These are phyloP conservation scores for Ormyrus rosae DNA, from an alignment of 2,888 invertebrate genomes.

Conservation along the genomic window DNA sequence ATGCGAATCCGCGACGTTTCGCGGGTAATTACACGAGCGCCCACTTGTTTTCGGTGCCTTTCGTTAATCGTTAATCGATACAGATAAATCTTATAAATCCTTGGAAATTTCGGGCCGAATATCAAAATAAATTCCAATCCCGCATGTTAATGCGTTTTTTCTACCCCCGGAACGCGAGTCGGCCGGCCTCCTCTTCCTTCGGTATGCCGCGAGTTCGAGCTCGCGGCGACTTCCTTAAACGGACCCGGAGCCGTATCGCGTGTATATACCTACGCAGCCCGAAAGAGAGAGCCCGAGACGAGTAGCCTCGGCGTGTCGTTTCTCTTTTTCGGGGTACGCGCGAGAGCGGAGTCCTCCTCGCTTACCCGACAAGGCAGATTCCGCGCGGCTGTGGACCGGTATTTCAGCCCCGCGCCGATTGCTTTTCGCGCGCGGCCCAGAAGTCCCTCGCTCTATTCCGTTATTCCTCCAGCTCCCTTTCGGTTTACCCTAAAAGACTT, in stretches of 20 bases:
- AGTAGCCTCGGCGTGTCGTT: neutral
- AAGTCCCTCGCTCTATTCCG: neutral
- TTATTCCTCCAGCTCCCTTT: neutral
- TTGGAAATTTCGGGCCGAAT: neutral
- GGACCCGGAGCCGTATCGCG: conserved; percentile 1
- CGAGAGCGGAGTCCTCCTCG: neutral
- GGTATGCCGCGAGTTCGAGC: neutral
- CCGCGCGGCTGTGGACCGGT: conserved; percentile 21
- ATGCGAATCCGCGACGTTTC: no score
- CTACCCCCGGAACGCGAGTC: neutral
- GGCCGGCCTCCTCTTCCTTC: neutral
- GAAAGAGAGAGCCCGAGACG: no score
- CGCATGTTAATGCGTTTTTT: conserved; percentile 2
- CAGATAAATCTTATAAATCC: neutral
- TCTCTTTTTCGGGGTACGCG: conserved; percentile 27
- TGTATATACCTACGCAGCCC: neutral
- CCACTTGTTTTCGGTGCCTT: no score
- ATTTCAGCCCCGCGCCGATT: conserved; percentile 9
- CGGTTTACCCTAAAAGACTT: neutral
- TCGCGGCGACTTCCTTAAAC: conserved; percentile 45
- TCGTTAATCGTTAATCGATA: no score
- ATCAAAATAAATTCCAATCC: neutral
- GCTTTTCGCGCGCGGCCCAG: conserved; percentile 12
- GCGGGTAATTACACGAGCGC: no score
- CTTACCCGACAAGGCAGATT: conserved; percentile 43